Evolutionary conservation across 2,113 vertebrate species (phyloP).

Genomic region (Corythornis cristatus): DNA sequence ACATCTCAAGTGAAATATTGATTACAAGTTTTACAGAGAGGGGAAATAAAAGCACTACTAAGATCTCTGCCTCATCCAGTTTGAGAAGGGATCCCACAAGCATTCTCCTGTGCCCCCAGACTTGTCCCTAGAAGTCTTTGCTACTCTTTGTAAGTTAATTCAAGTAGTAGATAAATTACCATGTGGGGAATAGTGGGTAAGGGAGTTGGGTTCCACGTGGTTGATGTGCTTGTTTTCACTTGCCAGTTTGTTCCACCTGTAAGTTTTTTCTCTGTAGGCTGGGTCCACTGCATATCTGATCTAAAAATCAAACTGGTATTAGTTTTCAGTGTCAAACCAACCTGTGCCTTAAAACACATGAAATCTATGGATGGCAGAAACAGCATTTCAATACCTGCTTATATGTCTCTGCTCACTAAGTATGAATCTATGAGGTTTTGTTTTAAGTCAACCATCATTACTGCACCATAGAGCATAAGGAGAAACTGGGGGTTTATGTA

Average conservation of each 20-base stretch:
- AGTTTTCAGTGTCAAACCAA: background rate
- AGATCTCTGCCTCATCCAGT: background rate
- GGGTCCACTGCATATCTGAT: slow-evolving; percentile 86
- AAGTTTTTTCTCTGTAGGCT: slow-evolving; percentile 87
- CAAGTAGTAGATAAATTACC: slow-evolving; percentile 73
- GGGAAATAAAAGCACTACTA: background rate
- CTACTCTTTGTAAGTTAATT: background rate
- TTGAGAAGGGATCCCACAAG: background rate
- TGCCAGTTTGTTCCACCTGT: slow-evolving; percentile 88
- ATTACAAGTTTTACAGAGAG: background rate
- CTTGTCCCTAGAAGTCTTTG: background rate
- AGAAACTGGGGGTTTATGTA: background rate
- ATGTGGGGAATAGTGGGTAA: slow-evolving; percentile 82
- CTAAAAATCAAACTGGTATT: slow-evolving; percentile 69
- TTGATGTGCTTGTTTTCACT: slow-evolving; percentile 85
- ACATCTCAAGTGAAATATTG: background rate
- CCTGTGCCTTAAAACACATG: background rate
- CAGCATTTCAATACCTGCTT: background rate
- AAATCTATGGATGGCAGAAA: background rate
- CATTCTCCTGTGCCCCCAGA: background rate
- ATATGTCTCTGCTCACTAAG: background rate
- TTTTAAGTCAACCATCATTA: background rate
- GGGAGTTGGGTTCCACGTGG: slow-evolving; percentile 84
- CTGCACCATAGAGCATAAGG: background rate
- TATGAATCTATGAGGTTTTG: background rate